Base-by-base conservation (phyloP, 2,797 vertebrate genomes). In the Myiotriccus ornatus region DNA sequence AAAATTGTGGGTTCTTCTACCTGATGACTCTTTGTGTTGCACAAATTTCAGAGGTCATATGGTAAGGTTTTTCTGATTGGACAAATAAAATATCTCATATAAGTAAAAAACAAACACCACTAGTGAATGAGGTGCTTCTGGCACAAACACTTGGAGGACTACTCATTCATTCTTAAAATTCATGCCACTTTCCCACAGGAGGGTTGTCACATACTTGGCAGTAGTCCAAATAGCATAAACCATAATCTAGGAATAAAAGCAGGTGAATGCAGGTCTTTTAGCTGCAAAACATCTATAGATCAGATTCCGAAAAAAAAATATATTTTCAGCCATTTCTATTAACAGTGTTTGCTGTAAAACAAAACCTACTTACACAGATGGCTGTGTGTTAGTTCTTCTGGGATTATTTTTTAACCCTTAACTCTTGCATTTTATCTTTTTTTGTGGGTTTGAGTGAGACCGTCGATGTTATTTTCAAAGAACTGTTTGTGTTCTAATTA, bases 161-260 rank as follows among this genome's bases (percentile, higher is more conserved):
- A 92, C 65, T 92, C 91, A 89, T 87, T 96, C 93, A 94, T 95
- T 97, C 96, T 95, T 96, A 95, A 96, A 95, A 97, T 94, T 95
- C 93, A 94, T 95, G 94, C 87, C 92, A 86, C 87, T 96, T 96
- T 97, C 93, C 93, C 92, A 96, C 87, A 91, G 14, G 34, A 92
- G 89, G 52, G 39, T 86, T 97, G 91, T 96, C 93, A 91, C 81
- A 90, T 92, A 92, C 4, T 93, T 97, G 94, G 92, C 92, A 22
- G 55, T 37, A 37, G 35, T 82, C 76, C 95, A 97, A 92, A 86
- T n/a, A 88, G 59, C 82, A 86, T 89, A 94, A 95, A 96, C 90
- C 79, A 88, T 93, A 87, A 86, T 83, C 84, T 78, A 87, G 79
- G 76, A 91, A 84, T 91, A 94, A 95, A 92, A 93, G 69, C 84